Percentiles rank a stretch among this genome's conserved stretches.
Conservation (phyloP, 2,888 invertebrate species). For the Bombylius discolor region DNA sequence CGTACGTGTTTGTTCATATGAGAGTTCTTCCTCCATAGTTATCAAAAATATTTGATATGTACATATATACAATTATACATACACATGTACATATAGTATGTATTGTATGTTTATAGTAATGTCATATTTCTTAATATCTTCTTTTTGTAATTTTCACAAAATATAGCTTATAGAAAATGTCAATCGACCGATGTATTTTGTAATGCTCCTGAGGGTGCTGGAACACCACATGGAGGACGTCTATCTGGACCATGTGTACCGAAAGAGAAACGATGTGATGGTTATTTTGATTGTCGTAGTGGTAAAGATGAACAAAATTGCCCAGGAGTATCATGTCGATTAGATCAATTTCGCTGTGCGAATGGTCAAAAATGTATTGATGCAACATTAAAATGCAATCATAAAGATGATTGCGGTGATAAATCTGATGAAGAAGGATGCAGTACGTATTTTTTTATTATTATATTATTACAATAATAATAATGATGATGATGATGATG, state of each 20-base stretch:
- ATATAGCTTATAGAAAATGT: constrained; percentile 75
- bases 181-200: constrained; percentile 80
- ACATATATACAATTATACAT: too few relatives aligned
- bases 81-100: too few relatives aligned
- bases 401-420: constrained; percentile 81
- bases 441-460: constrained; percentile 44
- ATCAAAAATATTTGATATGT: too few relatives aligned
- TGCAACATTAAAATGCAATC: constrained; percentile 65
- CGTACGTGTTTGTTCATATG: too few relatives aligned
- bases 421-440: constrained; percentile 82
- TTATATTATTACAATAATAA: background rate
- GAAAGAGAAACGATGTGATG: constrained; percentile 81
- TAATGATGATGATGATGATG: too few relatives aligned
- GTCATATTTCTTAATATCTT: background rate
- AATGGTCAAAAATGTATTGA: constrained; percentile 72
- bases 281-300: constrained; percentile 74
- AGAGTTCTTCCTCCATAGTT: too few relatives aligned
- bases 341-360: constrained; percentile 78
- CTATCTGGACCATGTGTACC: constrained; percentile 70
- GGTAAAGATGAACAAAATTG: constrained; percentile 72
- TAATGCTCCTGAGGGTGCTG: constrained; percentile 47
- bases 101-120: too few relatives aligned
- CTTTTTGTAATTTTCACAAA: background rate
- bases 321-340: constrained; percentile 52
- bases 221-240: constrained; percentile 40